Evolutionary conservation across 1,140 invertebrate species (phyloP).

Genomic region (Drosophila arawakana): DNA sequence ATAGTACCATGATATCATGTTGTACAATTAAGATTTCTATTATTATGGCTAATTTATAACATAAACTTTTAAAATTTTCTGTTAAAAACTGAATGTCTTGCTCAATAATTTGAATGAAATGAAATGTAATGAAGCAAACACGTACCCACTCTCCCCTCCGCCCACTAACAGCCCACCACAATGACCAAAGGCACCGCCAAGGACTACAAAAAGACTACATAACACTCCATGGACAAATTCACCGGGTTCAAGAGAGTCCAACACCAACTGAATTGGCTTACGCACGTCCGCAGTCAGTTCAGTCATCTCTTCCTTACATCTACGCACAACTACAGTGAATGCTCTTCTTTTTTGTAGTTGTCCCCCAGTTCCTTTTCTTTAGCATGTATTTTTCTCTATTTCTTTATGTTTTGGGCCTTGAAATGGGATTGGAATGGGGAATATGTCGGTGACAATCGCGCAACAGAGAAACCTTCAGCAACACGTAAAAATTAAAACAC

Average conservation of each 20-base stretch:
- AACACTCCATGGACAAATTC: conserved; percentile 24
- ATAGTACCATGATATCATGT: too few species aligned
- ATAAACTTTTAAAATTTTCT: too few species aligned
- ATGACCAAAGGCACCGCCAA: conserved; percentile 54
- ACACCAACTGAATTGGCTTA: conserved; percentile 67
- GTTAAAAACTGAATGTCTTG: too few species aligned
- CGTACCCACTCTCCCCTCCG: not conserved
- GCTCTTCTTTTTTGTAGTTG: not conserved
- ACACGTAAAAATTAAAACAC: conserved; percentile 80
- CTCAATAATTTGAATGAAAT: conserved; percentile 4
- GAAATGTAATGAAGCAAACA: conserved; percentile 33
- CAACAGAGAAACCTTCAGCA: conserved; percentile 53
- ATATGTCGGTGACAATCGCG: conserved; percentile 37
- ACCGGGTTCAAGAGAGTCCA: conserved; percentile 56
- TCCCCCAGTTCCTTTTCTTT: conserved; percentile 9
- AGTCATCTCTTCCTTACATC: conserved; percentile 27
- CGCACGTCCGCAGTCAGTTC: conserved; percentile 68
- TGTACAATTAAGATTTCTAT: too few species aligned
- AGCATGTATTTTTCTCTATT: not conserved
- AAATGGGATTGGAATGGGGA: conserved; percentile 18
- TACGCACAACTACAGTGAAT: conserved; percentile 8
- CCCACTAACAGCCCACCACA: conserved; percentile 18
- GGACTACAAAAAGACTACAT: conserved; percentile 24
- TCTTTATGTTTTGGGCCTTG: conserved; percentile 18
- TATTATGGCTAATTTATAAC: too few species aligned